Evolutionary conservation across 2,113 vertebrate genomes (phyloP).

Genomic region (Eurystomus gularis): DNA sequence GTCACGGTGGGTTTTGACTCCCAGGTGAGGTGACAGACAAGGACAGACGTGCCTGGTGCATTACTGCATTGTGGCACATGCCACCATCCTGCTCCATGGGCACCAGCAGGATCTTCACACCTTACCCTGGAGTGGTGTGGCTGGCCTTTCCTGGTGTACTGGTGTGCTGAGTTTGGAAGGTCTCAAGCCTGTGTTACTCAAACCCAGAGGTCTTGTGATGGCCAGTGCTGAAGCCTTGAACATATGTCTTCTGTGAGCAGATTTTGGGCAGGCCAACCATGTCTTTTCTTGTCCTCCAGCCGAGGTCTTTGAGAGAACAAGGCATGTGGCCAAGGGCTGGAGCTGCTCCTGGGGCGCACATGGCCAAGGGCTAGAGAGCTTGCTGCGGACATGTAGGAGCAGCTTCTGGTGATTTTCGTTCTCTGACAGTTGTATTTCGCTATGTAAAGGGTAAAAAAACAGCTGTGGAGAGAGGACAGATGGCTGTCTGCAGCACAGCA

Average conservation of each 20-base stretch:
- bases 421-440: background rate
- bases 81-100: background rate
- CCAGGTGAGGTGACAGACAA: background rate
- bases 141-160: background rate
- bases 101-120: background rate
- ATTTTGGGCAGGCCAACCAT: background rate
- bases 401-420: background rate
- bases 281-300: background rate
- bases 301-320: background rate
- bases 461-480: background rate
- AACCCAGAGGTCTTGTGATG: background rate
- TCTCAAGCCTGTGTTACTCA: background rate
- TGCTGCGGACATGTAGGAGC: fast-evolving
- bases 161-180: background rate
- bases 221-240: background rate
- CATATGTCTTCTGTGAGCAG: fast-evolving
- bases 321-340: background rate
- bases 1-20: background rate
- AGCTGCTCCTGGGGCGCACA: background rate
- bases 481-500: background rate
- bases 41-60: background rate
- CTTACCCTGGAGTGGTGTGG: background rate
- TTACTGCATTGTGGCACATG: fast-evolving
- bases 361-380: background rate
- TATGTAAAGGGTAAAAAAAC: background rate